These are phyloP conservation scores for Sialis fuliginosa DNA, from an alignment of 2,888 invertebrate genomes.

Conservation along the genomic window DNA sequence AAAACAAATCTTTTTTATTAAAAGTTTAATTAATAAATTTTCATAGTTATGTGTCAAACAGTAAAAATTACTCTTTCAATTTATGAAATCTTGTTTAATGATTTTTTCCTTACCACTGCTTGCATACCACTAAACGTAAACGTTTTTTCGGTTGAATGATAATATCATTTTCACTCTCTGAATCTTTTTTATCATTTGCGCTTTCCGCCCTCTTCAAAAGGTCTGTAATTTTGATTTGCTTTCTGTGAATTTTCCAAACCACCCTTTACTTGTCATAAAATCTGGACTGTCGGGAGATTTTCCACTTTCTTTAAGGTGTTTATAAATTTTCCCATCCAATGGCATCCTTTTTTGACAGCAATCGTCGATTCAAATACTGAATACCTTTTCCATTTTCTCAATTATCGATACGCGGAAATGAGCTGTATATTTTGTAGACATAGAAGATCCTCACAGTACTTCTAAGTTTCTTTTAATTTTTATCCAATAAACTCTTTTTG, in stretches of 20 bases:
- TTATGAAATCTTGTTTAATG: too few species aligned
- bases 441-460: too few species aligned
- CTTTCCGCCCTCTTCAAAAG: too few species aligned
- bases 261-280: conserved; percentile 9
- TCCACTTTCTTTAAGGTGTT: conserved; percentile 11
- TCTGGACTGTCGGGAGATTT: conserved; percentile 10
- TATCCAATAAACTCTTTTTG: too few species aligned
- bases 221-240: too few species aligned
- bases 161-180: too few species aligned
- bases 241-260: conserved; percentile 7
- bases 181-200: too few species aligned
- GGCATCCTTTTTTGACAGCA: conserved; percentile 8
- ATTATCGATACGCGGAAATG: conserved; percentile 10
- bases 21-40: too few species aligned
- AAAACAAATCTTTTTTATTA: too few species aligned
- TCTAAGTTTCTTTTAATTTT: too few species aligned
- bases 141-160: not conserved
- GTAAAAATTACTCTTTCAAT: too few species aligned
- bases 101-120: not conserved
- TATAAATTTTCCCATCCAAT: conserved; percentile 11
- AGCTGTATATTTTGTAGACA: not conserved
- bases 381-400: conserved; percentile 13
- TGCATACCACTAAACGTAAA: not conserved
- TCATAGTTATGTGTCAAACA: too few species aligned
- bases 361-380: conserved; percentile 11